phyloP scores from a whole-genome alignment of 2,113 vertebrate species.

The Osmerus mordax region DNA sequence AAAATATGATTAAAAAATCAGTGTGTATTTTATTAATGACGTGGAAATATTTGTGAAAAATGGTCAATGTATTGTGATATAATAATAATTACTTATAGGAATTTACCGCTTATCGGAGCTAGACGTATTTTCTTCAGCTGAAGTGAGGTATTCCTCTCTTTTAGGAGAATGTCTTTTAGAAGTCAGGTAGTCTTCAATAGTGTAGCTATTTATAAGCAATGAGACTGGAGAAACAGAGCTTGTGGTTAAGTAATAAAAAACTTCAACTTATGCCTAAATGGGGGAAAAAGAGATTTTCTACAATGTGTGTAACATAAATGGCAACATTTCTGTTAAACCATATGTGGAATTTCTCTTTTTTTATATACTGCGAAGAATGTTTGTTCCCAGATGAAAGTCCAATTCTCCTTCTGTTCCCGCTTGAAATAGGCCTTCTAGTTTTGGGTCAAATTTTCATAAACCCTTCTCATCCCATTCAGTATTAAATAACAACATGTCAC shows the following conservation, averaged over 20 bases:
- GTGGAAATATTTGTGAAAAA: conserved; percentile 53
- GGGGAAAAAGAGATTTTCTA: conserved; percentile 22
- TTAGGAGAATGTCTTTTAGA: conserved; percentile 30
- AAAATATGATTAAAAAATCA: conserved; percentile 22
- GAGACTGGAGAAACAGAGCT: conserved; percentile 16
- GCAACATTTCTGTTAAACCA: conserved; percentile 29
- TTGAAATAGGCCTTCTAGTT: too few relatives aligned
- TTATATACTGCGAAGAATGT: too few relatives aligned
- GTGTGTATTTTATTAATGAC: conserved; percentile 51
- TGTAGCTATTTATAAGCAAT: conserved; percentile 40
- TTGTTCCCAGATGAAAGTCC: too few relatives aligned
- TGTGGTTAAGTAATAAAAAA: neutral
- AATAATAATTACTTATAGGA: conserved; percentile 42
- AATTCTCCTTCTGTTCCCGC: too few relatives aligned
- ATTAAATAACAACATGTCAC: too few relatives aligned
- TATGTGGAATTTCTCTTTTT: too few relatives aligned
- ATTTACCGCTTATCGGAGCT: conserved; percentile 31
- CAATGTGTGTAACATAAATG: neutral
- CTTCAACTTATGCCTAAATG: conserved; percentile 4
- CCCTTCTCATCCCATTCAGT: too few relatives aligned
- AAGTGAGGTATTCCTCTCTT: conserved; percentile 23
- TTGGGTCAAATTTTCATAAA: too few relatives aligned
- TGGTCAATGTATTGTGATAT: conserved; percentile 60
- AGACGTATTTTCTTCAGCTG: conserved; percentile 32
- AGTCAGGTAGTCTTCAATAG: conserved; percentile 39